Evolutionary conservation across 1,140 invertebrate genomes (phyloP).

Genomic region (Bombus cullumanus): DNA sequence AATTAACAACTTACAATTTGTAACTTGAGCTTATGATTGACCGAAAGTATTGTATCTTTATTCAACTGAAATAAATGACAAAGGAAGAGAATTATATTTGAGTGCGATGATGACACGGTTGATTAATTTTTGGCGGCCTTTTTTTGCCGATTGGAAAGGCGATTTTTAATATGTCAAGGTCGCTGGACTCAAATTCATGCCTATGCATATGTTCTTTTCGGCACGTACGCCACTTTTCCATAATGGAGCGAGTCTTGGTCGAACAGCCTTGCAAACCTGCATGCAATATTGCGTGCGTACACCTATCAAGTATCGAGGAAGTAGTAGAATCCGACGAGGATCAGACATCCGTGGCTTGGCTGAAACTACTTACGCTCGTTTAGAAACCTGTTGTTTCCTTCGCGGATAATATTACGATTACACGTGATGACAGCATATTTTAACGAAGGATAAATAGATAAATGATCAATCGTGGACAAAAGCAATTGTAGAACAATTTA

Average conservation of each 20-base stretch:
- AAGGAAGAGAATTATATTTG: not conserved
- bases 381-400: not conserved
- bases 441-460: not conserved
- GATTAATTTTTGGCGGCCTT: not conserved
- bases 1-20: not conserved
- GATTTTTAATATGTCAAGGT: constrained; percentile 44
- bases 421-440: not conserved
- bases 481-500: not conserved
- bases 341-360: not conserved
- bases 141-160: constrained; percentile 22
- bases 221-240: constrained; percentile 42
- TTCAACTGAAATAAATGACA: not conserved
- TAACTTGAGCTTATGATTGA: not conserved
- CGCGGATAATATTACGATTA: not conserved
- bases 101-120: too few relatives aligned
- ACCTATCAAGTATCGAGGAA: not conserved
- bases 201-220: not conserved
- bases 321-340: constrained; percentile 26
- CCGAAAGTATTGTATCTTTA: not conserved
- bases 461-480: not conserved
- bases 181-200: not conserved
- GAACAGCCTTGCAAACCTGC: not conserved
- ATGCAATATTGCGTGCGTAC: too few relatives aligned
- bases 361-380: not conserved
- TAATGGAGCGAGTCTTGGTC: not conserved